These are phyloP conservation scores for Danionella dracula DNA, from an alignment of 2,797 vertebrate genomes.

Conservation along the genomic window DNA sequence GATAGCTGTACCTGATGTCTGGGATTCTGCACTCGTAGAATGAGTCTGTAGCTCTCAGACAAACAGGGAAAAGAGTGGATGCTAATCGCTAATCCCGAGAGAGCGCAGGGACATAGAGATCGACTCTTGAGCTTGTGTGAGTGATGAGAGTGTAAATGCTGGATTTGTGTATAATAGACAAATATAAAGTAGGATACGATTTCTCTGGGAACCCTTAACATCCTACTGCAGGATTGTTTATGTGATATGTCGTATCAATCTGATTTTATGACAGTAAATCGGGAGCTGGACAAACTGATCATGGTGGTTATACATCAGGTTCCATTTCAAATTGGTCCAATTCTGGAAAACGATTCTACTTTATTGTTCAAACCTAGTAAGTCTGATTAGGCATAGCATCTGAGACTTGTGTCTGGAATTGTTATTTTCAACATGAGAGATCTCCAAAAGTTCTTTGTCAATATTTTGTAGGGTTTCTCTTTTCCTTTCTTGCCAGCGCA, in stretches of 20 bases:
- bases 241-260: not conserved
- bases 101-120: conserved; percentile 24
- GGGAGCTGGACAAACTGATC: not conserved
- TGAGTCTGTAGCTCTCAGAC: conserved; percentile 42
- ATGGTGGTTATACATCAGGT: no score
- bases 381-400: no score
- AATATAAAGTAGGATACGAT: no score
- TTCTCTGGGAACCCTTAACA: not conserved
- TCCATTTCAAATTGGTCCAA: no score
- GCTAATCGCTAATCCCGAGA: conserved; percentile 43
- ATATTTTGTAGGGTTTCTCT: not conserved
- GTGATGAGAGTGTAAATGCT: conserved; percentile 2
- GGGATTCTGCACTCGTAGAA: conserved; percentile 36
- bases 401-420: not conserved
- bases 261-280: not conserved
- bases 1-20: conserved; percentile 44
- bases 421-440: not conserved
- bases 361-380: no score
- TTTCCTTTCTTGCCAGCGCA: not conserved
- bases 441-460: not conserved
- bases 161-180: not conserved
- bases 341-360: no score
- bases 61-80: conserved; percentile 36
- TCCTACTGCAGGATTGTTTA: not conserved
- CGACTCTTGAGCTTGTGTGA: conserved; percentile 1